Evolutionary conservation across 2,888 invertebrate species (phyloP).

Genomic region (Osmoderma eremita): DNA sequence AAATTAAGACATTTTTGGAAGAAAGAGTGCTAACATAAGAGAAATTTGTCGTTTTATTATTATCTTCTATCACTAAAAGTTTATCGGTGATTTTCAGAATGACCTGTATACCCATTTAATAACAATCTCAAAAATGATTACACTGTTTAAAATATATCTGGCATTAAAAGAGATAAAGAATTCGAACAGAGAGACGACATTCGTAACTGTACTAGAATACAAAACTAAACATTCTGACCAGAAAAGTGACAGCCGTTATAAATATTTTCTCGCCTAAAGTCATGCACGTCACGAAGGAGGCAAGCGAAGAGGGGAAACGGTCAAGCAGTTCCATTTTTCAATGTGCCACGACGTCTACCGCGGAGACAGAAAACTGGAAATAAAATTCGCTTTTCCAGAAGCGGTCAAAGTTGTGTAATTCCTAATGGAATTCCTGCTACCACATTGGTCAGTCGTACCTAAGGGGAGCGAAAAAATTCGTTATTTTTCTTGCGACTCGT

Average conservation of each 20-base stretch:
- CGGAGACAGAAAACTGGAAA: slow-evolving; percentile 55
- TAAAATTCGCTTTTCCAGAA: slow-evolving; percentile 58
- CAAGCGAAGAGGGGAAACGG: slow-evolving; percentile 25
- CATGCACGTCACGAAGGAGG: not conserved
- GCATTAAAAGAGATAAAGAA: no score
- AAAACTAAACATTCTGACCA: slow-evolving; percentile 49
- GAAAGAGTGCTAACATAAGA: no score
- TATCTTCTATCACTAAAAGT: no score
- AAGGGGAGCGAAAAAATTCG: slow-evolving; percentile 60
- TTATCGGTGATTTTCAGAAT: no score
- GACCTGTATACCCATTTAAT: no score
- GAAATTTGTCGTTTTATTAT: no score
- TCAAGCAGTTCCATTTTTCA: slow-evolving; percentile 34
- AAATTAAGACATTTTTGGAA: no score
- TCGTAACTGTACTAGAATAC: slow-evolving; percentile 54
- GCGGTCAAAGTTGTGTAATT: slow-evolving; percentile 58
- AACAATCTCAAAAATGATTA: no score
- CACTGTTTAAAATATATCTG: no score
- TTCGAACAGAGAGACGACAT: slow-evolving; percentile 41
- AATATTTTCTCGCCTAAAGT: slow-evolving; percentile 49
- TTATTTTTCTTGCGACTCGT: slow-evolving; percentile 59
- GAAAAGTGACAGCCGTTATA: slow-evolving; percentile 53
- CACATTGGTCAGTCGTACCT: slow-evolving; percentile 53
- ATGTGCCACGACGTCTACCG: slow-evolving; percentile 18
- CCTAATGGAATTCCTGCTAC: slow-evolving; percentile 54